These are phyloP conservation scores for Epistrophe grossulariae DNA, from an alignment of 2,888 invertebrate genomes.

Conservation along the genomic window DNA sequence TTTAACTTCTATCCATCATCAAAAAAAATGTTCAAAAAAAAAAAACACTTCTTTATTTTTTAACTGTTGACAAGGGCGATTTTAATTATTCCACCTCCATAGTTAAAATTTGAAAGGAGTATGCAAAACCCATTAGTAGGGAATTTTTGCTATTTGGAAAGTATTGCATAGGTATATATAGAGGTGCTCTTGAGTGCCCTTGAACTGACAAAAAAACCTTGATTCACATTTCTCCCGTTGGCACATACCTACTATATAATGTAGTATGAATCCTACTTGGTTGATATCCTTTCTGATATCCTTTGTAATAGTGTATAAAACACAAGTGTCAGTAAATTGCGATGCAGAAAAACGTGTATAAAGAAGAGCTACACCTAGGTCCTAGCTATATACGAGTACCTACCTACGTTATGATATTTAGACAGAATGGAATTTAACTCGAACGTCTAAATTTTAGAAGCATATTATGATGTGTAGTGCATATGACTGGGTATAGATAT, in stretches of 20 bases:
- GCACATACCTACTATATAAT: not conserved
- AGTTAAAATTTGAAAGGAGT: slow-evolving; percentile 11
- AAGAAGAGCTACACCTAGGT: not conserved
- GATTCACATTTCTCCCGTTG: slow-evolving; percentile 1
- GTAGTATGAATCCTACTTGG: not conserved
- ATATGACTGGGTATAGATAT: not conserved
- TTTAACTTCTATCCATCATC: not conserved
- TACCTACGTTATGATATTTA: not conserved
- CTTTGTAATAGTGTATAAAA: slow-evolving; percentile 23
- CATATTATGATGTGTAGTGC: not conserved
- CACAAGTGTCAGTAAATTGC: slow-evolving; percentile 17
- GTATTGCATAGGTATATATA: no score
- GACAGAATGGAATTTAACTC: slow-evolving; percentile 7
- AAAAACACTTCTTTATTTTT: no score
- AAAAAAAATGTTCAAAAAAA: no score
- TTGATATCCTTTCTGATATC: slow-evolving; percentile 21
- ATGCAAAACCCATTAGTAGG: slow-evolving; percentile 19
- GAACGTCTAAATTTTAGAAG: not conserved
- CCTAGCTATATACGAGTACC: no score
- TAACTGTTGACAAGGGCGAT: not conserved
- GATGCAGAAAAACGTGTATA: slow-evolving; percentile 9
- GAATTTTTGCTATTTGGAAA: not conserved
- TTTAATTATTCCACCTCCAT: slow-evolving; percentile 21
- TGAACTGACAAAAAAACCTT: slow-evolving; percentile 27
- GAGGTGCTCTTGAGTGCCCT: slow-evolving; percentile 12